A percentile compares a stretch with the other conserved stretches of the same genome.
Evolutionary conservation across 2,797 vertebrate genomes (phyloP).

Genomic region (Esox masquinongy): DNA sequence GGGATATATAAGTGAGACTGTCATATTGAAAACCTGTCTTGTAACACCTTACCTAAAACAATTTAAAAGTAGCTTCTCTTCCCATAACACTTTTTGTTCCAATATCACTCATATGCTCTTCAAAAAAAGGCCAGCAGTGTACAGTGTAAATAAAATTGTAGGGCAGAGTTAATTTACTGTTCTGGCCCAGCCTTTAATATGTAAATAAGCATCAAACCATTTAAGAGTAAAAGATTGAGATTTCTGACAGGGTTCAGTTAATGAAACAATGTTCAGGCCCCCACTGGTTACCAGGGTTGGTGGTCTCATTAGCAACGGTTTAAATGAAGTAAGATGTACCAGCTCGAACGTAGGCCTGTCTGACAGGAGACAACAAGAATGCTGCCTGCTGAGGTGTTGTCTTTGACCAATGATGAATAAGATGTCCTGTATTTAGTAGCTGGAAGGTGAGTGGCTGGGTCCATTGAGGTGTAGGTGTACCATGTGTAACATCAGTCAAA

Average conservation of each 20-base stretch:
- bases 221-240: neutral
- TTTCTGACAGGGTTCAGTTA: neutral
- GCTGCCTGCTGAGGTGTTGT: neutral
- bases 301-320: conserved; percentile 9
- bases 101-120: conserved; percentile 47
- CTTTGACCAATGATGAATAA: neutral
- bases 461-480: neutral
- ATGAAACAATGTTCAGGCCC: neutral
- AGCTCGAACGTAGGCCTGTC: neutral
- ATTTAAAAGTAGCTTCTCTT: conserved; percentile 19
- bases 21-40: too few species aligned
- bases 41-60: conserved; percentile 30
- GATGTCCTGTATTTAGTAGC: neutral
- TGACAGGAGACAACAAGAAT: neutral
- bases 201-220: conserved; percentile 60
- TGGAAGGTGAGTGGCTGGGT: neutral
- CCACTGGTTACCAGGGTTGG: neutral
- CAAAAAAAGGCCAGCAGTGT: conserved; percentile 41
- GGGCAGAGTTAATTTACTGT: conserved; percentile 31
- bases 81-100: neutral
- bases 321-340: neutral
- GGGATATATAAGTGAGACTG: conserved; percentile 31
- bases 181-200: conserved; percentile 55
- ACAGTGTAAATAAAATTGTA: conserved; percentile 49
- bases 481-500: neutral